Base-by-base conservation (phyloP, 92 coral and sea anemone genomes). In the Porites evermanni region DNA sequence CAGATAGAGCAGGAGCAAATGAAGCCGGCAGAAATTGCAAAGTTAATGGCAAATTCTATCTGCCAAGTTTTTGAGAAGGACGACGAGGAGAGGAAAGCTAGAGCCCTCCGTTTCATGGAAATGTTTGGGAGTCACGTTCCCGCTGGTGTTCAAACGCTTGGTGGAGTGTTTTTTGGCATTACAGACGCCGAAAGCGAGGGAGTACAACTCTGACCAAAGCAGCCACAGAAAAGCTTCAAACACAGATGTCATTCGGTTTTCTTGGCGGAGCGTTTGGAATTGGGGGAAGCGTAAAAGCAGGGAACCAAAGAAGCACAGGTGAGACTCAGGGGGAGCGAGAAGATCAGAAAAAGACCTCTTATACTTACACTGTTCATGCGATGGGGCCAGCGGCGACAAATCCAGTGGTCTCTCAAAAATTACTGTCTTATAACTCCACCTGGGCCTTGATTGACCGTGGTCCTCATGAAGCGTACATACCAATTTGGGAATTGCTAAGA, bases 41-140 rank as follows among this genome's bases (percentile, higher is more conserved):
- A 65, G 80, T 29, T 38, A 70, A 68, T 64, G 78, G 92, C 92
- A 32, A 18, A 61, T 56, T 59, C 32, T 20, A 89, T 89, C 52
- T 44, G 14, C 3, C 19, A 53, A 56, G 8, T 52, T 19, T 14
- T 3, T 20, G 44, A 38, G 44, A 38, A 54, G 47, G n/a, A 1
- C 13, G 44, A 50, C 1, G 51, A n/a, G 32, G 13, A 83, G 32
- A 12, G 26, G 0, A 53, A 51, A 32, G 85, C n/a, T 1, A 77
- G 68, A 7, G 91, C 91, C 26, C 84, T 86, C 53, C 23, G 18
- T 12, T 91, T 91, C 72, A 52, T 91, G 79, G 20, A 70, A 73
- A 88, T 85, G 60, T 91, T 63, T 18, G 93, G 91, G 71, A 91
- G 91, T 76, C 93, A 91, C 73, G 38, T 87, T 47, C 91, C 93